phyloP scores from a whole-genome alignment of 2,113 vertebrate genomes.

The Natator depressus region DNA sequence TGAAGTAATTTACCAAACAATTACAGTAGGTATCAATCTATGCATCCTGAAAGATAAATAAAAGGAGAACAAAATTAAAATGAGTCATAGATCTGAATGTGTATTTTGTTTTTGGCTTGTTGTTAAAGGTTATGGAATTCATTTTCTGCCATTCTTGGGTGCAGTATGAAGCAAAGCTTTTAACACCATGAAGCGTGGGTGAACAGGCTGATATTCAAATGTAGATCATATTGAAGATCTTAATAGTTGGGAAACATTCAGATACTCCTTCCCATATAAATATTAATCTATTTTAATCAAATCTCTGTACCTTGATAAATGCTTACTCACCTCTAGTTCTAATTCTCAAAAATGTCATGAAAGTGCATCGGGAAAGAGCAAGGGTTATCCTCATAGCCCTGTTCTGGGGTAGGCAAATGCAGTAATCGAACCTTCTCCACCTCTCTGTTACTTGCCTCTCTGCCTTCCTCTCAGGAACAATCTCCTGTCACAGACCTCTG shows the following conservation, averaged over 20 bases:
- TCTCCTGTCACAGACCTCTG: too few relatives aligned
- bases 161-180: not conserved
- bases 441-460: too few relatives aligned
- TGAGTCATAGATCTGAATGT: not conserved
- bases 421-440: too few relatives aligned
- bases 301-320: too few relatives aligned
- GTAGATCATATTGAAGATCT: not conserved
- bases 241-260: too few relatives aligned
- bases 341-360: too few relatives aligned
- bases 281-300: not conserved
- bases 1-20: not conserved
- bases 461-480: too few relatives aligned
- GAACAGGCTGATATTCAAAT: not conserved
- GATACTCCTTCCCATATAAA: not conserved
- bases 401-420: too few relatives aligned
- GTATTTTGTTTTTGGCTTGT: not conserved
- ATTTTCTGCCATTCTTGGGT: not conserved
- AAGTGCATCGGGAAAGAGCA: too few relatives aligned
- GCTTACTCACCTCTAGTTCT: too few relatives aligned
- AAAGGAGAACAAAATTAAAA: not conserved
- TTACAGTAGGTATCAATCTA: not conserved
- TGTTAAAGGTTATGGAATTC: not conserved
- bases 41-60: conserved; percentile 19
- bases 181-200: not conserved
- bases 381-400: too few relatives aligned